These are phyloP conservation scores for Sigmodon hispidus DNA, from an alignment of 2,113 vertebrate genomes.

Conservation along the genomic window DNA sequence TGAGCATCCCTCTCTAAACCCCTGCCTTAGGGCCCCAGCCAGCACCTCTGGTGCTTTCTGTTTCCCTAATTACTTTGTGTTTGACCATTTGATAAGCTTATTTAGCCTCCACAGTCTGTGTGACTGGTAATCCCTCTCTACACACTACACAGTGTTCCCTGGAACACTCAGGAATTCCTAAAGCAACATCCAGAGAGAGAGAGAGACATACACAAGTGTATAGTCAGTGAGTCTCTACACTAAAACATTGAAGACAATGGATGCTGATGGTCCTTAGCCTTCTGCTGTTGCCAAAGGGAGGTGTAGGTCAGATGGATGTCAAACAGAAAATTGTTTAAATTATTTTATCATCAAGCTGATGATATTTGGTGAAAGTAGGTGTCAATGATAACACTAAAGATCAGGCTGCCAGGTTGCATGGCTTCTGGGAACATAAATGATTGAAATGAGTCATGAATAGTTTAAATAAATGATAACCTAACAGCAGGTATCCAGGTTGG, in stretches of 20 bases:
- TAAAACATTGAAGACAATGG: not conserved
- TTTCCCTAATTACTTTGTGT: not conserved
- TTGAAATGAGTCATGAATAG: not conserved
- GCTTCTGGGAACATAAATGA: too few relatives aligned
- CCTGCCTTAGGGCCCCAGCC: not conserved
- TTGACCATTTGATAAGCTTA: not conserved
- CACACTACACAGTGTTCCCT: not conserved
- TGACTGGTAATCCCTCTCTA: not conserved
- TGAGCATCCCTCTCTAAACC: not conserved
- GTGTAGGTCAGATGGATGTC: rapidly evolving
- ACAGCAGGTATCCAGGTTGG: too few relatives aligned
- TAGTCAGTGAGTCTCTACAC: too few relatives aligned
- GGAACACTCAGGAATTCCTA: not conserved
- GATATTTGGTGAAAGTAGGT: not conserved
- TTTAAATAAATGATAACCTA: too few relatives aligned
- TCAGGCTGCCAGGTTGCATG: not conserved
- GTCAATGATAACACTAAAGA: not conserved
- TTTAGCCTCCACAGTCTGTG: rapidly evolving
- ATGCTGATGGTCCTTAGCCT: not conserved
- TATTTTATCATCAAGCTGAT: not conserved
- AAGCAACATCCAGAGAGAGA: not conserved
- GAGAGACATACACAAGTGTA: rapidly evolving
- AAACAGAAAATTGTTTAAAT: not conserved
- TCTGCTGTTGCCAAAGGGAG: not conserved
- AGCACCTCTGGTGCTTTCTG: not conserved